Evolutionary conservation across 2,113 vertebrate genomes (phyloP).

Genomic region (Hippotragus niger): DNA sequence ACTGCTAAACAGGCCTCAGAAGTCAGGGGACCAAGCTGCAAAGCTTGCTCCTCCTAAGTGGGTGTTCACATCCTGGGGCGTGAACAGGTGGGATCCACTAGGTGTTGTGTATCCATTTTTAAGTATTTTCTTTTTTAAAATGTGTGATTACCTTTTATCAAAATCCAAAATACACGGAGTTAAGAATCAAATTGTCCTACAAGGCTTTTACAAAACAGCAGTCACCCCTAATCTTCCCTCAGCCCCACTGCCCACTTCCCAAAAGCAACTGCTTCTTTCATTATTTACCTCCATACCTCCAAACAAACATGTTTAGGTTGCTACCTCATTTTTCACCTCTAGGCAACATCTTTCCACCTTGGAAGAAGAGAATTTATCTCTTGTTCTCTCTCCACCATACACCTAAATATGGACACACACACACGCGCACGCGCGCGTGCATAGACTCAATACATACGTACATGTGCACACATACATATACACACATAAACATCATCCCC

Average conservation of each 20-base stretch:
- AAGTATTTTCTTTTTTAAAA: not conserved
- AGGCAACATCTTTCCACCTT: not conserved
- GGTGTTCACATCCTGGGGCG: not conserved
- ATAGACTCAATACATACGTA: not conserved
- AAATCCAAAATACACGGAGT: not conserved
- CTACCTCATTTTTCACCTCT: not conserved
- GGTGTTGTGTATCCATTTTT: not conserved
- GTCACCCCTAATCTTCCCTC: not conserved
- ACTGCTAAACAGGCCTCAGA: not conserved
- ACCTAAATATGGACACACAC: not conserved
- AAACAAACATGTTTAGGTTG: not conserved
- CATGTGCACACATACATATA: not conserved
- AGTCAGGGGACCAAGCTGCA: not conserved
- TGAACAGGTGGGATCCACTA: not conserved
- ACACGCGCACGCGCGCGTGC: no score
- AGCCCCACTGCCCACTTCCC: not conserved
- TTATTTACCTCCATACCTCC: not conserved
- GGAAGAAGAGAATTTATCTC: not conserved
- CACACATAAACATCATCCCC: not conserved
- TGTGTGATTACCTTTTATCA: not conserved
- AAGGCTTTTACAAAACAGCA: not conserved
- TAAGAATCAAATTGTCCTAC: not conserved
- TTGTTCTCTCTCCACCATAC: not conserved
- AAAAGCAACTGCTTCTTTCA: not conserved
- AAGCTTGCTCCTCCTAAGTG: not conserved